Evolutionary conservation across 2,113 vertebrate genomes (phyloP).

Genomic region (Serinus canaria): DNA sequence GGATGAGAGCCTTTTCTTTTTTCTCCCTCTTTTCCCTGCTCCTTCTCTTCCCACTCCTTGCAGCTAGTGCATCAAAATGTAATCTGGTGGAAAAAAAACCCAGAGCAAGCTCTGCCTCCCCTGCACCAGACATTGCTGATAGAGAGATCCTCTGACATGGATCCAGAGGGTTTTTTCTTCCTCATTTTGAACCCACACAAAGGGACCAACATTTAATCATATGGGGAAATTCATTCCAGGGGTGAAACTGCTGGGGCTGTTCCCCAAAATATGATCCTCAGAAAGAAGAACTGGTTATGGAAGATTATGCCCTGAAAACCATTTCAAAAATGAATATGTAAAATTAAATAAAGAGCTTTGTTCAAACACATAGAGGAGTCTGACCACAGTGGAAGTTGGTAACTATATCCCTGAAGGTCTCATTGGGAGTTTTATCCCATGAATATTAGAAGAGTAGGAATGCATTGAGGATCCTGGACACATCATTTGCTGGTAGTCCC

Average conservation of each 20-base stretch:
- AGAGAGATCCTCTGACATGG: slow-evolving; percentile 17
- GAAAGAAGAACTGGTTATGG: slow-evolving; percentile 9
- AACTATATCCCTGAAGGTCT: neutral
- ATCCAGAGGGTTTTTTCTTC: neutral
- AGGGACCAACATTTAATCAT: neutral
- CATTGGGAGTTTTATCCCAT: neutral
- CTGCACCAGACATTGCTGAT: slow-evolving; percentile 28
- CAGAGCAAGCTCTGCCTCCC: slow-evolving; percentile 32
- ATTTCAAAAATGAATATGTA: neutral
- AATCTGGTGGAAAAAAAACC: neutral
- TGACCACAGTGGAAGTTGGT: neutral
- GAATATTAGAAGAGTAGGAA: neutral
- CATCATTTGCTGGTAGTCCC: neutral
- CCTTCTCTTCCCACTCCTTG: slow-evolving; percentile 44
- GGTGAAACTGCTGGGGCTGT: neutral
- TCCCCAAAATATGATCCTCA: neutral
- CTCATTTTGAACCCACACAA: neutral
- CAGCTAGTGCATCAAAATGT: neutral
- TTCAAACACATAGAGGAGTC: neutral
- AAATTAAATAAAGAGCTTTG: neutral
- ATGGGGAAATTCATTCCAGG: neutral
- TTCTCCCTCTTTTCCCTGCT: neutral
- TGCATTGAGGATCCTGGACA: neutral
- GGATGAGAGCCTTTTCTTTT: neutral
- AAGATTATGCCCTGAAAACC: neutral